Evolutionary conservation across 2,888 invertebrate species (phyloP).

Genomic region (Nebria brevicollis): DNA sequence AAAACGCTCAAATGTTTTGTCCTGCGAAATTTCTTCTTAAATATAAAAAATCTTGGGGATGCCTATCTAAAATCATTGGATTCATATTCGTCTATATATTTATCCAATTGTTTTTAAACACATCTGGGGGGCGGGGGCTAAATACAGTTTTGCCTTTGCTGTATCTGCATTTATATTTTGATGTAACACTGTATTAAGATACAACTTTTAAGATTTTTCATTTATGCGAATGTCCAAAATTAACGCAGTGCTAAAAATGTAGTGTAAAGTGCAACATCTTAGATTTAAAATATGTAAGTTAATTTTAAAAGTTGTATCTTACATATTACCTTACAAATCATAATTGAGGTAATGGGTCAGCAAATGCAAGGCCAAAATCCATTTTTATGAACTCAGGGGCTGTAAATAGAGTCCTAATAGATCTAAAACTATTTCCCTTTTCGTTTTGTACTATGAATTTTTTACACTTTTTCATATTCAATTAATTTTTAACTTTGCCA

Average conservation of each 20-base stretch:
- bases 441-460: conserved; percentile 6
- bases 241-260: too few species aligned
- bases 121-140: not conserved
- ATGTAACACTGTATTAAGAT: not conserved
- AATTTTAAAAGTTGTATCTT: too few species aligned
- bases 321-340: not conserved
- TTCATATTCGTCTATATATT: not conserved
- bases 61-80: not conserved
- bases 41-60: not conserved
- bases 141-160: not conserved
- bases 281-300: too few species aligned
- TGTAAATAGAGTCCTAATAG: conserved; percentile 45
- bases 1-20: conserved; percentile 22
- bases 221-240: too few species aligned
- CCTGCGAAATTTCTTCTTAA: conserved; percentile 1
- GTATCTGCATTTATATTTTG: not conserved
- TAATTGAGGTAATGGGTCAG: conserved; percentile 16
- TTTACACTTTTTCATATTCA: conserved; percentile 18
- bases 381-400: conserved; percentile 43
- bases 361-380: conserved; percentile 36
- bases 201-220: not conserved
- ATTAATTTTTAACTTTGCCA: conserved; percentile 30
- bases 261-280: too few species aligned
- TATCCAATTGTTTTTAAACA: not conserved
- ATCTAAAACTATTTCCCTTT: conserved; percentile 6